These are phyloP conservation scores for Patiria pectinifera DNA, from an alignment of 53 echinoderm and acorn worm species.

Conservation along the genomic window DNA sequence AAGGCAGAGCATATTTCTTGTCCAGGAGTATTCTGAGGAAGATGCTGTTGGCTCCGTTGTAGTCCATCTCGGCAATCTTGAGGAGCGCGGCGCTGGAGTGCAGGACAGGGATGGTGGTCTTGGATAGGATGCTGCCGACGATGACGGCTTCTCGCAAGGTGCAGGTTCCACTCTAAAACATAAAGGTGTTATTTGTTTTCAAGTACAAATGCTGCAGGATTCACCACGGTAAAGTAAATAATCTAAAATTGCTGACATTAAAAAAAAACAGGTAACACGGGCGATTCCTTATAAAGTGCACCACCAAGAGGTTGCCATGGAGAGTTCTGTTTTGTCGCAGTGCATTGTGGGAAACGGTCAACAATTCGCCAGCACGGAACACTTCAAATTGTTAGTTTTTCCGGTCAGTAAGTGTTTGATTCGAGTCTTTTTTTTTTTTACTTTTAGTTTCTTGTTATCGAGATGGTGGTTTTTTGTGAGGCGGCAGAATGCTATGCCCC, in stretches of 20 bases:
- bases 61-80: conserved; percentile 98
- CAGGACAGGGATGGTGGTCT: conserved; percentile 89
- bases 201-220: not conserved
- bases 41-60: conserved; percentile 99
- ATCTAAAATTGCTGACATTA: not conserved
- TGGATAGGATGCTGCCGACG: conserved; percentile 88
- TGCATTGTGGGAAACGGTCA: too few relatives aligned
- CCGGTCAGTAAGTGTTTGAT: too few relatives aligned
- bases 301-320: too few relatives aligned
- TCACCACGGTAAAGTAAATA: not conserved
- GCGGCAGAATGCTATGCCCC: too few relatives aligned
- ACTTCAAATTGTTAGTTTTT: too few relatives aligned
- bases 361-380: too few relatives aligned
- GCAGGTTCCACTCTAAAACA: conserved; percentile 86
- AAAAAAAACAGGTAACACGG: not conserved
- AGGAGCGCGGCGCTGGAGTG: conserved; percentile 95
- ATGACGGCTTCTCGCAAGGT: conserved; percentile 92
- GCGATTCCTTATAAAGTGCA: too few relatives aligned
- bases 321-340: too few relatives aligned
- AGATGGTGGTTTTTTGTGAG: too few relatives aligned
- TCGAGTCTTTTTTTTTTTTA: too few relatives aligned
- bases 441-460: too few relatives aligned
- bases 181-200: not conserved
- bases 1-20: conserved; percentile 98
- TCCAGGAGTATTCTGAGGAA: conserved; percentile 88